Percentiles rank a stretch among this genome's conserved stretches.
These are phyloP conservation scores for Phrynosoma blainvillii DNA, from an alignment of 2,113 vertebrate species.

Conservation along the genomic window DNA sequence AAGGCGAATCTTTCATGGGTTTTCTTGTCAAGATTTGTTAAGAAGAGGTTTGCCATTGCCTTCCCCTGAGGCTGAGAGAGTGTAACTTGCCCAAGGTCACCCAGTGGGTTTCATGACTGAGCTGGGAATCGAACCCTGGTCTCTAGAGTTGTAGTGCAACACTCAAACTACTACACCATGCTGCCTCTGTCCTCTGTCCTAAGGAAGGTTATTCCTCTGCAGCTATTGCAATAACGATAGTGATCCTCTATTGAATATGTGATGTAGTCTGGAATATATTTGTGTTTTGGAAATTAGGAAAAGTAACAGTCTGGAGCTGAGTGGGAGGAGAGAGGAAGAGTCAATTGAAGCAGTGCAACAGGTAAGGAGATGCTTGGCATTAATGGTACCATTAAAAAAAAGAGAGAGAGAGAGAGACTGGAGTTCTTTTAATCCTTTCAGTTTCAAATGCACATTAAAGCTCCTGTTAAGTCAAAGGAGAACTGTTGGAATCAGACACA, in stretches of 20 bases:
- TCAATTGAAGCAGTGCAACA: conserved; percentile 31
- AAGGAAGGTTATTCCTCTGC: not conserved
- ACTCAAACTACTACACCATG: too few species aligned
- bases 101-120: too few species aligned
- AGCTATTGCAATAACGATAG: not conserved
- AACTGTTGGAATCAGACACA: conserved; percentile 70
- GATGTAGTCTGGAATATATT: not conserved
- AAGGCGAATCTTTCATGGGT: too few species aligned
- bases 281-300: not conserved
- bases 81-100: too few species aligned
- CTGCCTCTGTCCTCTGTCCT: not conserved
- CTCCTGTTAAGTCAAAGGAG: conserved; percentile 67
- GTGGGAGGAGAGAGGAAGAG: conserved; percentile 41
- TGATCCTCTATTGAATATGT: not conserved
- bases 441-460: conserved; percentile 62
- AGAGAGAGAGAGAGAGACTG: conserved; percentile 21
- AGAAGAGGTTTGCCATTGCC: too few species aligned
- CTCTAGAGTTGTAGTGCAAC: too few species aligned
- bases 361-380: conserved; percentile 55
- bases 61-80: too few species aligned
- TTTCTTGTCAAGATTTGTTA: too few species aligned
- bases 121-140: too few species aligned
- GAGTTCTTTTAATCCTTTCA: conserved; percentile 67
- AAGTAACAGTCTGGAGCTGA: not conserved
- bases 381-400: conserved; percentile 27